A percentile compares a stretch with the other conserved stretches of the same genome.
phyloP scores from a whole-genome alignment of 1,140 invertebrate species.

The Hylaeus anthracinus region DNA sequence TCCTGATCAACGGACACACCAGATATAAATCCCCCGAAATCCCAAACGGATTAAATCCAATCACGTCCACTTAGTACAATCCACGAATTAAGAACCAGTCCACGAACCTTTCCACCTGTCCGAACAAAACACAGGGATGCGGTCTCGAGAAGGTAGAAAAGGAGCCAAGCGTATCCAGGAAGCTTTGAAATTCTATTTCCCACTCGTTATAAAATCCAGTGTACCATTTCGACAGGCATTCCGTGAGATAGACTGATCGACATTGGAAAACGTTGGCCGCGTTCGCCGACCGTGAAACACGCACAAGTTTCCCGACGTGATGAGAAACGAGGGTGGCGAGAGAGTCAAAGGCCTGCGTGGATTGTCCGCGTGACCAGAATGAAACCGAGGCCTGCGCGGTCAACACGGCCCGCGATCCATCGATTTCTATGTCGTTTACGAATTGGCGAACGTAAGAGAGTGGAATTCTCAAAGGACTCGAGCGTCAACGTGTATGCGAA shows the following conservation, averaged over 20 bases:
- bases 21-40: too few relatives aligned
- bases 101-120: too few relatives aligned
- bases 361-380: constrained; percentile 26
- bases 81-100: too few relatives aligned
- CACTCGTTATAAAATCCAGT: too few relatives aligned
- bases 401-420: constrained; percentile 22
- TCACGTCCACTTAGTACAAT: too few relatives aligned
- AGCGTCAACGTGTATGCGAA: neutral
- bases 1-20: too few relatives aligned
- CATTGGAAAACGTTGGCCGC: constrained; percentile 21
- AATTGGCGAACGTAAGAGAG: constrained; percentile 31
- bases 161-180: neutral
- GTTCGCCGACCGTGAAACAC: constrained; percentile 14
- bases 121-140: too few relatives aligned
- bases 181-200: constrained; percentile 10
- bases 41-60: too few relatives aligned
- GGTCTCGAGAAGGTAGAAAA: neutral
- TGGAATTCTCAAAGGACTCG: constrained; percentile 29
- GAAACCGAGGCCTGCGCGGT: neutral
- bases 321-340: neutral
- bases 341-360: constrained; percentile 39
- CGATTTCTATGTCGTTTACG: constrained; percentile 50
- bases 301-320: constrained; percentile 11
- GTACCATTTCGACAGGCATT: constrained; percentile 1
- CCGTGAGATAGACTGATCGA: neutral